Conservation (phyloP, 2,113 vertebrate genomes). For the Capreolus pygargus region DNA sequence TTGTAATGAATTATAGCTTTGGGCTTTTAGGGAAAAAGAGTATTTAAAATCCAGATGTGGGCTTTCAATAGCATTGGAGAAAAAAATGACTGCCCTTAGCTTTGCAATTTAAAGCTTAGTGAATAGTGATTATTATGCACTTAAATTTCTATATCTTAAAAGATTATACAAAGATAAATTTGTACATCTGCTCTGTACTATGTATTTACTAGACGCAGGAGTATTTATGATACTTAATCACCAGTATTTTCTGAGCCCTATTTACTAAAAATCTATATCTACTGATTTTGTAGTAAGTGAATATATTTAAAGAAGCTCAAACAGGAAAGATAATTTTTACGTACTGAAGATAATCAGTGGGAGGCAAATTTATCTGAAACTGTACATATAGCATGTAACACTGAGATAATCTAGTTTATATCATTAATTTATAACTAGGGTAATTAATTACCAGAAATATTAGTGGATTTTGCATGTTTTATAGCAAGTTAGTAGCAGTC, state of each 20-base stretch:
- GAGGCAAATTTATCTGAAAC: neutral
- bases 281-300: neutral
- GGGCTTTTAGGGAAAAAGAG: neutral
- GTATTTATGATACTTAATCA: neutral
- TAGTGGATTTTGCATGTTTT: neutral
- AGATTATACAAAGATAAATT: neutral
- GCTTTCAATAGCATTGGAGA: slow-evolving; percentile 14
- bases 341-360: neutral
- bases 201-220: neutral
- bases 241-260: neutral
- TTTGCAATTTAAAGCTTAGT: slow-evolving; percentile 36
- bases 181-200: neutral
- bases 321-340: neutral
- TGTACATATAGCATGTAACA: neutral
- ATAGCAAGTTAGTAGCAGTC: neutral
- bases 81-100: neutral
- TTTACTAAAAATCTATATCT: neutral
- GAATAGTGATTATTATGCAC: neutral
- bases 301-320: neutral
- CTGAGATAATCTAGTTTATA: neutral
- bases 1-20: slow-evolving; percentile 13
- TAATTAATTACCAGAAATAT: neutral
- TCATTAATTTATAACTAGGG: neutral
- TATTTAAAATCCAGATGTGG: slow-evolving; percentile 53
- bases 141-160: slow-evolving; percentile 27